Percentiles rank a stretch among this genome's conserved stretches.
These are phyloP conservation scores for Pogonomyrmex barbatus DNA, from an alignment of 1,140 invertebrate genomes.

Conservation along the genomic window DNA sequence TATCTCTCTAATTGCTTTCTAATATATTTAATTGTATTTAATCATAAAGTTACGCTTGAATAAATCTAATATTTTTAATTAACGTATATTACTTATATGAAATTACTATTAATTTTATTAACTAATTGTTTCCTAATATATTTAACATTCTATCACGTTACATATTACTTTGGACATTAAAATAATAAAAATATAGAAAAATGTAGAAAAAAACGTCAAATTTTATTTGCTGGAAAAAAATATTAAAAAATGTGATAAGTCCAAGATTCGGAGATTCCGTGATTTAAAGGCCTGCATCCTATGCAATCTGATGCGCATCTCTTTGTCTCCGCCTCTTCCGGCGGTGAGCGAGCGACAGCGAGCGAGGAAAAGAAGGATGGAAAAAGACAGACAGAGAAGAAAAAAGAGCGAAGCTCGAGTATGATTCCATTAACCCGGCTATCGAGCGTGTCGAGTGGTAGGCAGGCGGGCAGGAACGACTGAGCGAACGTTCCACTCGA, in stretches of 20 bases:
- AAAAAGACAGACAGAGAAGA: not conserved
- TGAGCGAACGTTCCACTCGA: constrained; percentile 63
- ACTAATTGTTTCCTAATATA: not conserved
- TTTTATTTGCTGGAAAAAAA: not conserved
- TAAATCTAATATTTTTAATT: not conserved
- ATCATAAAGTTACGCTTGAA: not conserved
- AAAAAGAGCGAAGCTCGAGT: constrained; percentile 52
- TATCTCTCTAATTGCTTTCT: not conserved
- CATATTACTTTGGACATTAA: not conserved
- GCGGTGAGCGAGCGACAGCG: not conserved
- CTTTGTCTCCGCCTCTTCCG: constrained; percentile 26
- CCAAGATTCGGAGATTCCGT: not conserved
- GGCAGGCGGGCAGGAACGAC: constrained; percentile 36
- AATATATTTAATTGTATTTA: not conserved
- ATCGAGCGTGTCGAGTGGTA: constrained; percentile 54
- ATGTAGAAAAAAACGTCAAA: not conserved
- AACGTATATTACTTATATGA: not conserved
- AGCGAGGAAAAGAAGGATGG: not conserved
- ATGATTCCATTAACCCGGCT: constrained; percentile 66
- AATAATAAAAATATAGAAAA: too few species aligned
- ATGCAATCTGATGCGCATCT: constrained; percentile 20
- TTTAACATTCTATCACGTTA: not conserved
- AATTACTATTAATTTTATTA: not conserved
- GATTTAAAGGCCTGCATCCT: constrained; percentile 17
- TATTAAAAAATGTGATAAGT: not conserved